Evolutionary conservation across 2,888 invertebrate genomes (phyloP), one percentile per base, ranked within the genome.

Genomic region (Marasmarcha lunaedactyla): DNA sequence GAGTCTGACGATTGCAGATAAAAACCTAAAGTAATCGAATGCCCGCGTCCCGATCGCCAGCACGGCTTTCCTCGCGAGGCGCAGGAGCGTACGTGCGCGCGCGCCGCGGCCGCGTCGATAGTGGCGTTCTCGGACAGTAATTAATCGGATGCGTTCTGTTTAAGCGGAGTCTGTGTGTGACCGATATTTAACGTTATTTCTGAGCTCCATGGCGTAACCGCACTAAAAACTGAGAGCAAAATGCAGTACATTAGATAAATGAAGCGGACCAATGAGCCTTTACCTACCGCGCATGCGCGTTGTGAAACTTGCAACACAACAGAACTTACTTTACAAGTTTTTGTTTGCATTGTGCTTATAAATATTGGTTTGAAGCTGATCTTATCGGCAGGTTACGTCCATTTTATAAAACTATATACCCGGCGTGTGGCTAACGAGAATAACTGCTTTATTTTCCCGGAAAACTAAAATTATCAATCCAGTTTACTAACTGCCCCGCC

Each of bases 131-230:
- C 63, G 49, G 48, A 52, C 53, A 58, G 62, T 67, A 77, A 79
- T 81, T 78, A 79, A 78, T 71, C 63, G 62, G 63, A 67, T 64
- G 69, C 69, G 69, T 66, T 71, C 73, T 62, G 63, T 67, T 66
- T 54, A 59, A 59, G 50, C 60, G 53, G 71, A 65, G 71, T 71
- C 72, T 63, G 63, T 59, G 5, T 6, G 62, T 83, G 83, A 79
- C 83, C 83, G 83, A 83, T 81, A 81, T 83, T 77, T 72, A 54
- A 65, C 72, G 78, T 77, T 81, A 83, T 81, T 81, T 79, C 78
- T 72, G 81, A 71, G 71, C 56, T 47, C 61, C 67, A 61, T 79
- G 78, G 76, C 78, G 79, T 73, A 78, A 81, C 74, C 61, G 63
- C 57, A 71, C 66, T 73, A 71, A 68, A 66, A 69, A 71, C 77